A percentile compares a stretch with the other conserved stretches of the same genome.
Conservation (phyloP, 2,797 vertebrate genomes). For the Sylvia borin region DNA sequence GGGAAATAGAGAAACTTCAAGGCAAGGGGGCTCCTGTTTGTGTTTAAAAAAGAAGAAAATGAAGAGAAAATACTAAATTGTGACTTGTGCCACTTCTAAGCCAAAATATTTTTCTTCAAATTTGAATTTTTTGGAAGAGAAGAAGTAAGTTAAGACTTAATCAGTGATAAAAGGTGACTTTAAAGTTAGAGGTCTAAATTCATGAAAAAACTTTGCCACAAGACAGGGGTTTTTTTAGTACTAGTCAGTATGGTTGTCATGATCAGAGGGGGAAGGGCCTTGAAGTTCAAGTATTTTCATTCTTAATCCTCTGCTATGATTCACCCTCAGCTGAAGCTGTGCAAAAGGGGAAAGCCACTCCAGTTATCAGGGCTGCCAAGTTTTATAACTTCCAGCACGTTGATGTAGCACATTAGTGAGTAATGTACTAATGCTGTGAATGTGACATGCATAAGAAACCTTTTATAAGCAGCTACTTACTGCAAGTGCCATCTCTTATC, state of each 20-base stretch:
- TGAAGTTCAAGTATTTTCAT: neutral
- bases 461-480: slow-evolving; percentile 27
- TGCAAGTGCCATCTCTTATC: slow-evolving; percentile 12
- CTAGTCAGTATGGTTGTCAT: neutral
- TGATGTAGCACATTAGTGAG: neutral
- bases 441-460: neutral
- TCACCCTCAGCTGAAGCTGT: slow-evolving; percentile 32
- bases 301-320: slow-evolving; percentile 22
- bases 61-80: neutral
- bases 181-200: neutral
- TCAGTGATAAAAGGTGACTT: neutral
- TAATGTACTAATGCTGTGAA: slow-evolving; percentile 27
- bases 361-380: neutral
- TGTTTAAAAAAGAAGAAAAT: neutral
- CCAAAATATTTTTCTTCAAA: neutral
- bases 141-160: neutral
- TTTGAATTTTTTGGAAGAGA: neutral
- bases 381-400: neutral
- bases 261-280: neutral
- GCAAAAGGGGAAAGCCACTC: slow-evolving; percentile 16
- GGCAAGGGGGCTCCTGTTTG: neutral
- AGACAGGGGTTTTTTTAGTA: neutral
- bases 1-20: neutral
- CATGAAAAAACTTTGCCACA: neutral
- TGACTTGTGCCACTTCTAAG: neutral